Percentiles rank a stretch among this genome's conserved stretches.
Evolutionary conservation across 2,797 vertebrate genomes (phyloP).

Genomic region (Acipenser ruthenus): DNA sequence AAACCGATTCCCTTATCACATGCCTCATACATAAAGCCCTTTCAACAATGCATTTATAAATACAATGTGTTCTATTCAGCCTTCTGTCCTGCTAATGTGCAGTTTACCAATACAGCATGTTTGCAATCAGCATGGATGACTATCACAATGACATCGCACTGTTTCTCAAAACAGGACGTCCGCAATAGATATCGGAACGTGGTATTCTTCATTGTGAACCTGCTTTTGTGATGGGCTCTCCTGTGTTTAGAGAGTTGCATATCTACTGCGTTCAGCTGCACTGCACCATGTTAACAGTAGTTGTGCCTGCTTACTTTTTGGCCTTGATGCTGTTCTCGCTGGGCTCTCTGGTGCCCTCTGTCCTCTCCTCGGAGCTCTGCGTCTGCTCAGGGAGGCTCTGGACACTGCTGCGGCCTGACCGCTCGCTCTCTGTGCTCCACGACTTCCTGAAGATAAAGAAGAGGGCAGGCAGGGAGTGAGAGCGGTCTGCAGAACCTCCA

Average conservation of each 20-base stretch:
- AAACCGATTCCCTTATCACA: conserved; percentile 1
- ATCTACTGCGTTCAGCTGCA: not conserved
- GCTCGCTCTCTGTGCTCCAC: conserved; percentile 49
- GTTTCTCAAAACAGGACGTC: too few relatives aligned
- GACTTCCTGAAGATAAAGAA: conserved; percentile 31
- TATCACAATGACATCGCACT: too few relatives aligned
- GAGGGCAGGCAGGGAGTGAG: too few relatives aligned
- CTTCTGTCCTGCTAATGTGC: not conserved
- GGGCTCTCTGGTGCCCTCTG: conserved; percentile 45
- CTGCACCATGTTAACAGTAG: not conserved
- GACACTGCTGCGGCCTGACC: conserved; percentile 43
- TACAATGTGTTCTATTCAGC: not conserved
- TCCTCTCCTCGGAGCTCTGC: conserved; percentile 40
- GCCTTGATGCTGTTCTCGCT: conserved; percentile 49
- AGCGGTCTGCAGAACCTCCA: too few relatives aligned
- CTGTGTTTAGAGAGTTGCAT: too few relatives aligned
- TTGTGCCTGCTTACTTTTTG: conserved; percentile 41
- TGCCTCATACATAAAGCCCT: not conserved
- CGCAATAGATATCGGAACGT: too few relatives aligned
- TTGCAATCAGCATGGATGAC: too few relatives aligned
- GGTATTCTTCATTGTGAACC: too few relatives aligned
- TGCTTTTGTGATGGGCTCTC: too few relatives aligned
- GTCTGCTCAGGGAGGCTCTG: conserved; percentile 33
- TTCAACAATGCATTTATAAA: not conserved
- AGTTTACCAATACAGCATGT: too few relatives aligned